Evolutionary conservation across 2,113 vertebrate species (phyloP), one percentile per base, ranked within the genome.

Genomic region (Clinocottus analis): DNA sequence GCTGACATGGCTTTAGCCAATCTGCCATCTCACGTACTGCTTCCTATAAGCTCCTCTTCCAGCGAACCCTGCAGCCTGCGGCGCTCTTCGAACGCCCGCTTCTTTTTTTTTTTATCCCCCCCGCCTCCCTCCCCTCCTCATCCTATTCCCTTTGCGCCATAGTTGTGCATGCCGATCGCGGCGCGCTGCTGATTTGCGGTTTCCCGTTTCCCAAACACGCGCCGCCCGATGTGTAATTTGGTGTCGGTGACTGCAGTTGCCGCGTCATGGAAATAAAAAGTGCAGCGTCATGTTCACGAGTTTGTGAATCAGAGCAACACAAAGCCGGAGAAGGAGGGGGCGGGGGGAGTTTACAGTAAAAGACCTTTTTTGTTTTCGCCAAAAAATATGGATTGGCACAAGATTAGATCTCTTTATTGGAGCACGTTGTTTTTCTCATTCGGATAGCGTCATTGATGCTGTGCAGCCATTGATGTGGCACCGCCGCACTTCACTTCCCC

Each of bases 1-100:
- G 84, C 89, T 88, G 89, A 89, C 88, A 79, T 51, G 63, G 86
- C 76, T 77, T 77, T 62, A 68, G 65, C 85, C 86, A 85, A 83
- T 85, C 82, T 85, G 87, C 82, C 83, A 83, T 88, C 82, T 85
- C 83, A 71, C 73, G 25, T 73, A 79, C 49, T 53, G 77, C 86
- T 67, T 78, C 69, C 62, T 82, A 25, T 75, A 82, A 84, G 71
- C 74, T 69, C 37, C 61, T 75, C 80, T 73, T 62, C 62, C 60
- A 67, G 74, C 76, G 53, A 82, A 79, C 58, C 37, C 66, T 7
- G 55, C 72, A 66, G 77, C 37, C 79, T 62, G 29, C 67, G 43
- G 75, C 51, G 27, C 73, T 75, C 58, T 47, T 68, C n/a, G 77
- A 75, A 81, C n/a, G 6, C 72, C 75, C 1, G 17, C 4, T 47